These are phyloP conservation scores for Melanotaenia nigrans DNA, from an alignment of 2,797 vertebrate species.

Conservation along the genomic window DNA sequence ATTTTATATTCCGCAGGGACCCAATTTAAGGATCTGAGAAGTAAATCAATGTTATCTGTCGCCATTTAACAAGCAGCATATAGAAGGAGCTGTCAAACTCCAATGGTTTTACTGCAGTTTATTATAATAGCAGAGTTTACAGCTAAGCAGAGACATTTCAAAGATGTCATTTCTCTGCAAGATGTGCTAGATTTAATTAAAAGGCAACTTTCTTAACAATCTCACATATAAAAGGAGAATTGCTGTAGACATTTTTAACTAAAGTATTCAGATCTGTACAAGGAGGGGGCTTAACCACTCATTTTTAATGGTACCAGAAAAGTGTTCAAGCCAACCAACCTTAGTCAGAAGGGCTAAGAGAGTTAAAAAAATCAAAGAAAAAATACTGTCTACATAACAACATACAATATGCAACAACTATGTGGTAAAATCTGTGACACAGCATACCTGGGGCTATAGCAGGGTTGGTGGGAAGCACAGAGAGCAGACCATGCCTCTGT, in stretches of 20 bases:
- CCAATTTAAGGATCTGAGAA: background rate
- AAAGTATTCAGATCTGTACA: too few relatives aligned
- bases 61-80: background rate
- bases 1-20: background rate
- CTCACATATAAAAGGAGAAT: too few relatives aligned
- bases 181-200: background rate
- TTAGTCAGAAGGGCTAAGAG: too few relatives aligned
- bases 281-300: too few relatives aligned
- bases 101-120: background rate
- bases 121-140: background rate
- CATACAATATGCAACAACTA: background rate
- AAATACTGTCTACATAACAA: background rate
- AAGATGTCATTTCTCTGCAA: background rate
- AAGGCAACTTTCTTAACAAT: too few relatives aligned
- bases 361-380: too few relatives aligned
- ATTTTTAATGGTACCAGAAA: too few relatives aligned
- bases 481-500: slow-evolving; percentile 95
- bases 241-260: too few relatives aligned
- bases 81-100: background rate
- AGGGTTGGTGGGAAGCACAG: slow-evolving; percentile 80
- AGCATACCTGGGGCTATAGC: slow-evolving; percentile 50
- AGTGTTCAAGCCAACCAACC: too few relatives aligned
- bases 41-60: background rate
- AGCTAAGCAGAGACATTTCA: background rate
- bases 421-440: background rate